Conservation (phyloP, 2,113 vertebrate genomes). For the Empidonax traillii region DNA sequence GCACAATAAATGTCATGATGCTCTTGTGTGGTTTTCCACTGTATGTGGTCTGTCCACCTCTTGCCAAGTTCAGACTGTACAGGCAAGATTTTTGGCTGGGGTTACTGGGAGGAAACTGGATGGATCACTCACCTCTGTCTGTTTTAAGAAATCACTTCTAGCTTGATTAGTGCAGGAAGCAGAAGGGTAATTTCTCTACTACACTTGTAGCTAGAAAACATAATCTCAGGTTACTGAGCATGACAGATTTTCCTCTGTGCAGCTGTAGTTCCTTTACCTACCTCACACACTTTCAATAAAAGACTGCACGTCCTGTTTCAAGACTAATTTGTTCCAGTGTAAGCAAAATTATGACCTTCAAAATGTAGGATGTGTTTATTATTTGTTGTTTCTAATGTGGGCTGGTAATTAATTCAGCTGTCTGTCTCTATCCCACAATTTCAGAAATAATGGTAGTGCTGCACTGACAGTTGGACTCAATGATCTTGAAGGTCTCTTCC, state of each 20-base stretch:
- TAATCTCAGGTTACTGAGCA: conserved; percentile 5
- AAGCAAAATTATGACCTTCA: not conserved
- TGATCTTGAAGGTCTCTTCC: not conserved
- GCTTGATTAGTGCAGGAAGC: not conserved
- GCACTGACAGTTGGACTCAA: fast-evolving
- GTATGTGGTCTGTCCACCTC: conserved; percentile 54
- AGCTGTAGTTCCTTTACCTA: not conserved
- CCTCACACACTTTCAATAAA: not conserved
- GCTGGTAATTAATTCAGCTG: not conserved
- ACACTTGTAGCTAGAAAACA: not conserved
- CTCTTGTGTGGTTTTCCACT: conserved; percentile 64
- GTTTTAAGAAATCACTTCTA: conserved; percentile 9
- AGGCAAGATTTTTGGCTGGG: conserved; percentile 44
- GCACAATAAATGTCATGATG: conserved; percentile 69
- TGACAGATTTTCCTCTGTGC: not conserved
- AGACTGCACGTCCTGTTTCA: not conserved
- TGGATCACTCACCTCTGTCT: not conserved
- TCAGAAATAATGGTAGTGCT: not conserved
- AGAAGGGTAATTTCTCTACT: not conserved
- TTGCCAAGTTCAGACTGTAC: conserved; percentile 63
- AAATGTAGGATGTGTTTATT: not conserved
- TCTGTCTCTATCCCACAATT: not conserved
- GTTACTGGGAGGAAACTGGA: conserved; percentile 14
- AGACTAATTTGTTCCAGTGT: not conserved
- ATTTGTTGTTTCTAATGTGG: not conserved